Conservation (phyloP, 2,888 invertebrate genomes). For the Drosophila eohydei region DNA sequence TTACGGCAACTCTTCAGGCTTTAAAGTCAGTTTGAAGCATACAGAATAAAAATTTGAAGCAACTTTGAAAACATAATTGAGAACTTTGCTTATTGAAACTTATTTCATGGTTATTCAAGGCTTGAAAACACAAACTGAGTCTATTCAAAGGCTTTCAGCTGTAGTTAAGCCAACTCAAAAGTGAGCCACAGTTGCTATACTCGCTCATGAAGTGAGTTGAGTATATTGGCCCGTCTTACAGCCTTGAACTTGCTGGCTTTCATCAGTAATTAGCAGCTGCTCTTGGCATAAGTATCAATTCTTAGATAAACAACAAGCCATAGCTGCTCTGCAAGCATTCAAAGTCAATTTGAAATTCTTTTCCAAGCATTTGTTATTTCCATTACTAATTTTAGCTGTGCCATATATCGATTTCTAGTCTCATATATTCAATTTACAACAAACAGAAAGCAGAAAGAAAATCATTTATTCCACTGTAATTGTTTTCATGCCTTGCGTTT, state of each 20-base stretch:
- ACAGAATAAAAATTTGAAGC: not conserved
- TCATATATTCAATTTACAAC: slow-evolving; percentile 24
- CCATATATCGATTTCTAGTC: slow-evolving; percentile 13
- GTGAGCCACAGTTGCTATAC: not conserved
- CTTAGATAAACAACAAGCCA: too few species aligned
- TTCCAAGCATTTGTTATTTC: not conserved
- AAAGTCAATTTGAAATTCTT: not conserved
- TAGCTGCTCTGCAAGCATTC: not conserved
- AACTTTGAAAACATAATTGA: not conserved
- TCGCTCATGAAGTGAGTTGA: too few species aligned
- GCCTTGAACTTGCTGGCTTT: too few species aligned
- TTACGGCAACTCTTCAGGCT: too few species aligned
- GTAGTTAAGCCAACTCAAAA: not conserved
- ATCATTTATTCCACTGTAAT: slow-evolving; percentile 27
- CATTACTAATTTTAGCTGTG: not conserved
- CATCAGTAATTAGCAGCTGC: too few species aligned
- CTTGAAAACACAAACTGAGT: not conserved
- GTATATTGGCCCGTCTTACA: not conserved
- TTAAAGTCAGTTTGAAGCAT: not conserved
- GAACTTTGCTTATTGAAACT: not conserved
- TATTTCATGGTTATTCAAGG: slow-evolving; percentile 1
- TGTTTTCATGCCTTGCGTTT: slow-evolving; percentile 24
- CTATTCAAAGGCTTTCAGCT: not conserved
- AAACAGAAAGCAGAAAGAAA: slow-evolving; percentile 4
- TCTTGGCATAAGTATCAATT: not conserved